Conservation (phyloP, 2,888 invertebrate genomes). For the Pantelozetes paolii region DNA sequence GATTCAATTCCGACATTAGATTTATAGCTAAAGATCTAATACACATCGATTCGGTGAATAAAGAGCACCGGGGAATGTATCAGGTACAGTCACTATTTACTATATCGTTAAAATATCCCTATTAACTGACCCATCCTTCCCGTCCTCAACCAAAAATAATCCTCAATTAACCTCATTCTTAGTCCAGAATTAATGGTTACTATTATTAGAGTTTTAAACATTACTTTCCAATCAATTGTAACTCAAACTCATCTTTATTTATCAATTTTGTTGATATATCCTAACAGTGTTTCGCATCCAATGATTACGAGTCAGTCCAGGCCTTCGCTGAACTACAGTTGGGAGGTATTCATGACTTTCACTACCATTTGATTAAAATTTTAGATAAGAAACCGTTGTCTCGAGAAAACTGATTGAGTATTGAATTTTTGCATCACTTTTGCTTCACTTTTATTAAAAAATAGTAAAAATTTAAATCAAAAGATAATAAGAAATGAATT, state of each 20-base stretch:
- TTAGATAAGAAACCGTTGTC: not conserved
- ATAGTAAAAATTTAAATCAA: not conserved
- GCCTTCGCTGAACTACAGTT: slow-evolving; percentile 59
- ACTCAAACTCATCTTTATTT: not conserved
- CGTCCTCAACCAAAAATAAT: not conserved
- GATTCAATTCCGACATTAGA: slow-evolving; percentile 4
- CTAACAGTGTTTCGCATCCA: slow-evolving; percentile 74
- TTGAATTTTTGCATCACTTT: too few relatives aligned
- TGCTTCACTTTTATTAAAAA: not conserved
- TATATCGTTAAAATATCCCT: not conserved
- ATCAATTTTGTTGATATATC: slow-evolving; percentile 1
- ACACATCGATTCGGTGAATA: slow-evolving; percentile 33
- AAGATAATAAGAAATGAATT: not conserved
- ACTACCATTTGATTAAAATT: not conserved
- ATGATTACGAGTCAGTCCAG: slow-evolving; percentile 76
- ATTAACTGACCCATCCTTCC: not conserved
- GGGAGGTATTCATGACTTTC: not conserved
- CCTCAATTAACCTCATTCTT: slow-evolving; percentile 3
- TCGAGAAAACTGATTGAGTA: not conserved
- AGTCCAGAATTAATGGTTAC: slow-evolving; percentile 1
- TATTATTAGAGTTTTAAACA: not conserved
- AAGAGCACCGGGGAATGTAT: slow-evolving; percentile 31
- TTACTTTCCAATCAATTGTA: too few relatives aligned
- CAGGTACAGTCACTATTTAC: not conserved
- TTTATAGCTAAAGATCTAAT: slow-evolving; percentile 37